Evolutionary conservation across 2,113 vertebrate species (phyloP), one percentile per base, ranked within the genome.

Genomic region (Cryptoleucopteryx plumbea): DNA sequence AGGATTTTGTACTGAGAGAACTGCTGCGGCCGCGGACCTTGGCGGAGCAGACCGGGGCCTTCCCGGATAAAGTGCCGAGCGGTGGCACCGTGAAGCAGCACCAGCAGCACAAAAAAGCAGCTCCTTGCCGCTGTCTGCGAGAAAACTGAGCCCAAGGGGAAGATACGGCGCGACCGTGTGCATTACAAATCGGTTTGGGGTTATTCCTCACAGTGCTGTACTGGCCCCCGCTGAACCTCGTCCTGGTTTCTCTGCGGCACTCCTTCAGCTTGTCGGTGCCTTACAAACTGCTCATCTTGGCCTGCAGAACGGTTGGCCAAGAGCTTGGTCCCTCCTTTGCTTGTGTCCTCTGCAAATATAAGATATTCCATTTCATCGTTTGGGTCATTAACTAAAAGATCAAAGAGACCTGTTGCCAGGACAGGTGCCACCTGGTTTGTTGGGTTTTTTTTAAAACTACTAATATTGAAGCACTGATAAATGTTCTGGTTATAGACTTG

Each of bases 1-100:
- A 22, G 36, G 6, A 5, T 1, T 38, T 16, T 31, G 8, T 1
- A 13, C 15, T 6, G 45, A 7, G 19, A 34, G 34, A 9, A 14
- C 5, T 1, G 17, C 7, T 4, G 63, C 8, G 3, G 53, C 7
- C n/a, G 5, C 34, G 4, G 42, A 4, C 16, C 22, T 2, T 8
- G 4, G 19, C 7, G 58, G 45, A 4, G 4, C 31, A 2, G 4
- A 2, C 0, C 1, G 1, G 6, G 27, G 22, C 26, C n/a, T 23
- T 43, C 19, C 59, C 31, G 29, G 27, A 5, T 4, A 1, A 14
- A 31, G n/a, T 3, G 40, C 47, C n/a, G 27, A 52, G 65, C 31
- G 18, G 75, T 3, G 61, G 50, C 77, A 0, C 9, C 6, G 71
- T 7, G 42, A 17, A 13, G 56, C 61, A 8, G 36, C 52, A 53